Conservation (phyloP, 2,797 vertebrate species). For the Anisognathus igniventris region DNA sequence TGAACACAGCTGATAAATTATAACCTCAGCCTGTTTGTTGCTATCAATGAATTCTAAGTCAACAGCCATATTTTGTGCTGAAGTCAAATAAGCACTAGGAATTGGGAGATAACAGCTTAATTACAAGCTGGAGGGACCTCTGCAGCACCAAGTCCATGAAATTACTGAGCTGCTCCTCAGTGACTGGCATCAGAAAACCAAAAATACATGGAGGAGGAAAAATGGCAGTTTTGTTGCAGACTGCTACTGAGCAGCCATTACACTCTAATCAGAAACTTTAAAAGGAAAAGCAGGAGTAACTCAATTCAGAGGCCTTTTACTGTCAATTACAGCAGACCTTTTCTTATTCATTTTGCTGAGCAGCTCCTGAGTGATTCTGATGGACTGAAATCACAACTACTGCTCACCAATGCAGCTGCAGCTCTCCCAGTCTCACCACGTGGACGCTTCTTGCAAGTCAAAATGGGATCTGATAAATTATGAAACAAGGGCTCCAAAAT, state of each 20-base stretch:
- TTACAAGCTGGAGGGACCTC: background rate
- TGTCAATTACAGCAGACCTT: constrained; percentile 49
- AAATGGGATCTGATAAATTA: background rate
- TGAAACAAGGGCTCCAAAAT: background rate
- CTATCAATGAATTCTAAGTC: background rate
- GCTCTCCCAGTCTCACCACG: background rate
- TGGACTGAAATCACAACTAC: background rate
- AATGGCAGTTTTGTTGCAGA: background rate
- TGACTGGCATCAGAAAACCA: background rate
- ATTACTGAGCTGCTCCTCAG: background rate
- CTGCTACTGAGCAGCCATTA: constrained; percentile 1
- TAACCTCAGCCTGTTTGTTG: background rate
- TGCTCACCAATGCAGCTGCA: background rate
- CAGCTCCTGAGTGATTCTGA: background rate
- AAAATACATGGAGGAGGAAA: background rate
- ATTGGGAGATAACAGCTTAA: background rate
- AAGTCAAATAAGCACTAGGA: background rate
- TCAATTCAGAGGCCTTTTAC: constrained; percentile 30
- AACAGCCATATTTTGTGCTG: background rate
- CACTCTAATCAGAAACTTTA: constrained; percentile 2
- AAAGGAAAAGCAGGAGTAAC: constrained; percentile 39
- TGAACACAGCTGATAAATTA: background rate
- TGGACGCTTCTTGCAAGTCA: background rate
- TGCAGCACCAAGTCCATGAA: background rate
- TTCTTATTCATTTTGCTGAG: constrained; percentile 38